Base-by-base conservation (phyloP, 2,797 vertebrate genomes). In the Enoplosus armatus region DNA sequence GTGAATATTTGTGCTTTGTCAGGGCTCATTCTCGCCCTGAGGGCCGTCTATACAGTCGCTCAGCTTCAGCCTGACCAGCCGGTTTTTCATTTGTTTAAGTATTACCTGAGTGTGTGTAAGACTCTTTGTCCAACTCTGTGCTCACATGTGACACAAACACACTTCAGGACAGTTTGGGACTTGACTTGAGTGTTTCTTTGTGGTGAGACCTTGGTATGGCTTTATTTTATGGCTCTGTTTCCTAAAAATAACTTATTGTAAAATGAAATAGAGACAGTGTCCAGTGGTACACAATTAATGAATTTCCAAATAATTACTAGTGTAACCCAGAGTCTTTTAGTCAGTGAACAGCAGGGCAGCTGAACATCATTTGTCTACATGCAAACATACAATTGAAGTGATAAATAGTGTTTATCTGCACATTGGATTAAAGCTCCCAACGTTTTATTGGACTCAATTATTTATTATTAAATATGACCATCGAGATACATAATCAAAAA, bases 1-100 rank as follows among this genome's bases (percentile, higher is more conserved):
- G 68, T 67, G 76, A 85, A 84, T 87, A 65, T 76, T 88, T 87
- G 82, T 74, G 70, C 82, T 72, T 56, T 64, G 79, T 86, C 82
- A 65, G 84, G 79, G 83, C 86, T 82, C 85, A 81, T 89, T 47
- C 35, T 8, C 31, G 70, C 82, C 88, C 88, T 3, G 47, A 72
- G 77, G 85, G 72, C 65, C 37, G 68, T 59, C 66, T 72, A 54
- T 62, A 20, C 51, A 39, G 66, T n/a, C 37, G 27, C 22, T 45
- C 64, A 48, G 81, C 59, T 24, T 27, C 79, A 83, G 64, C 75
- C 70, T 24, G 75, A 84, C 60, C 77, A 67, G 82, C 80, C 69
- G 75, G 72, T 85, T 87, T 74, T 73, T 62, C 66, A 1, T 61
- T 48, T 48, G 31, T 39, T 35, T 70, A 4, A 16, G 24, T 50